Base-by-base conservation (phyloP, 2,797 vertebrate genomes). In the Sebastes matsubarae region DNA sequence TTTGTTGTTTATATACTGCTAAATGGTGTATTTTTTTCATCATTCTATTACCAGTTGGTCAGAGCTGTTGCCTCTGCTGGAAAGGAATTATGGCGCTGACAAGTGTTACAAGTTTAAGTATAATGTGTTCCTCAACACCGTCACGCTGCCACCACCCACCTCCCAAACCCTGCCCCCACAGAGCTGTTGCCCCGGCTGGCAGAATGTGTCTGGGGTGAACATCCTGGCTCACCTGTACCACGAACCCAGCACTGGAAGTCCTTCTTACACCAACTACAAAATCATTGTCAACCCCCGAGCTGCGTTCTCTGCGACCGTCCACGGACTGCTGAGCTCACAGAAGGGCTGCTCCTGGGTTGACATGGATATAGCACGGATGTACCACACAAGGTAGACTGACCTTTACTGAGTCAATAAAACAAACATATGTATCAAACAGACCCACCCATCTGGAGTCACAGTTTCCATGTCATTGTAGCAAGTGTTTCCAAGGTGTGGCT, bases 221-320 rank as follows among this genome's bases (percentile, higher is more conserved):
- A 84, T 94, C 72, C 80, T 94, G 61, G 81, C 73, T 9, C 90
- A 93, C 14, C 61, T 92, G 2, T 36, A 84, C 54, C 70, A 72
- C 0, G 68, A 89, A 16, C 86, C 83, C 3, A 34, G 30, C 20
- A 6, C 29, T 0, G 2, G 11, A 1, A 2, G 12, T 0, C 57
- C 27, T 8, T 2, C 0, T 0, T 77, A 64, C n/a, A 61, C 8
- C 32, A 80, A 82, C 58, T 88, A 57, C 22, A 94, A 94, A 81
- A 64, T 85, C 20, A 92, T 93, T 0, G 77, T 91, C 11, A 92
- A 89, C 77, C 94, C 92, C 11, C 88, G 90, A 4, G 32, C n/a
- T 12, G 85, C 87, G 18, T 34, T 60, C 24, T 1, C 12, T 1
- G 0, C 72, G 1, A 75, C 71, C 1, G 92, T 94, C 27, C 92